Base-by-base conservation (phyloP, 2,888 invertebrate genomes). In the Nemoura dubitans region DNA sequence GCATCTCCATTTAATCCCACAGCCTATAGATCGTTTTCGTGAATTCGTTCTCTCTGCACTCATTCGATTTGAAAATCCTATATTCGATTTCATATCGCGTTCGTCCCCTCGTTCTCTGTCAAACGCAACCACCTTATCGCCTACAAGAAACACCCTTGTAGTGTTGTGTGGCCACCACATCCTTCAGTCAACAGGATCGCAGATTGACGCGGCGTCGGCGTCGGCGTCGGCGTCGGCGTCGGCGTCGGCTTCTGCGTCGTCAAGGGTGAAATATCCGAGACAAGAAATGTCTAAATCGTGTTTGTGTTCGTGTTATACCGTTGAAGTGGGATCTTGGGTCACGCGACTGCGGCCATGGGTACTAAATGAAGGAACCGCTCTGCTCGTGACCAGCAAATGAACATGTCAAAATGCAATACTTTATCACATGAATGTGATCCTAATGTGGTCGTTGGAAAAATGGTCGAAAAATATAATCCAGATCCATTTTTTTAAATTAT, bases 301-400 rank as follows among this genome's bases (percentile, higher is more conserved):
- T 59, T 59, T 59, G 59, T 59, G 59, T 59, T 59, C 59, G 59
- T 59, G 59, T 59, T 59, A 1, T 59, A 21, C 16, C 59, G 59
- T 3, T 21, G 59, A 59, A 59, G 59, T 59, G 59, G 59, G 14
- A 59, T 59, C 59, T 21, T 21, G 59, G 59, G 2, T 10, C 59
- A 59, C 59, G 59, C 59, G 59, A 59, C 59, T 1, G 3, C 59
- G 16, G 14, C 21, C 16, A 1, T 59, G 6, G 10, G 21, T 21
- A 59, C 59, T 59, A 59, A 59, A 59, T 59, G 36, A 59, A 21
- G 1, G 59, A 59, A 59, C 59, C 21, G 2, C 16, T 1, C 16
- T 10, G 59, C 59, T 59, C 59, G 59, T 59, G 59, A 59, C 59
- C 59, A 59, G 59, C 59, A 59, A 59, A 59, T 59, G 59, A 59